These are phyloP conservation scores for Trachops cirrhosus DNA, from an alignment of 2,797 vertebrate species.

Conservation along the genomic window DNA sequence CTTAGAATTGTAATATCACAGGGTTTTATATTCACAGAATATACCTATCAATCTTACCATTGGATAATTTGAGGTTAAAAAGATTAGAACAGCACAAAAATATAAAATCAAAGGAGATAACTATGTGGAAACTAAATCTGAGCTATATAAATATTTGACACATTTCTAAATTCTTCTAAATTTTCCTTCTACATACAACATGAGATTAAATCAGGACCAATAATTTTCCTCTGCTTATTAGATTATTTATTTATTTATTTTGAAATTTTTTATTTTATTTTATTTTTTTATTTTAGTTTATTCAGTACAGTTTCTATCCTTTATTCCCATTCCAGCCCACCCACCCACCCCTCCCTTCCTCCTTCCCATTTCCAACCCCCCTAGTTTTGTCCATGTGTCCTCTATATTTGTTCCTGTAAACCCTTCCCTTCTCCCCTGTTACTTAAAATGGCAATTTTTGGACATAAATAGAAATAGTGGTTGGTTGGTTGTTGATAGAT, in stretches of 20 bases:
- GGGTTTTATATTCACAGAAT: background rate
- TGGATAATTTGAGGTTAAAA: background rate
- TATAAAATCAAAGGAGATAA: background rate
- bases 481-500: background rate
- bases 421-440: too few relatives aligned
- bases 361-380: too few relatives aligned
- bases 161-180: background rate
- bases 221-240: background rate
- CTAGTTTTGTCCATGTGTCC: too few relatives aligned
- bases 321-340: too few relatives aligned
- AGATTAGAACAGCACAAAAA: background rate
- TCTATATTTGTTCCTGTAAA: too few relatives aligned
- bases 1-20: background rate
- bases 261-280: too few relatives aligned
- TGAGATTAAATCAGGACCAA: background rate
- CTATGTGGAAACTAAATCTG: background rate
- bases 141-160: background rate
- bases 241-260: too few relatives aligned
- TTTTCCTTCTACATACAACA: background rate
- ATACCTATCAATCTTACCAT: background rate
- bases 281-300: too few relatives aligned
- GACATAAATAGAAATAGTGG: background rate
- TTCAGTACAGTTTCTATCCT: too few relatives aligned
- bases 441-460: background rate
- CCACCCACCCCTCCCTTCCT: too few relatives aligned